phyloP scores from a whole-genome alignment of 53 echinoderm and acorn worm genomes.

The Stichopus horrens region DNA sequence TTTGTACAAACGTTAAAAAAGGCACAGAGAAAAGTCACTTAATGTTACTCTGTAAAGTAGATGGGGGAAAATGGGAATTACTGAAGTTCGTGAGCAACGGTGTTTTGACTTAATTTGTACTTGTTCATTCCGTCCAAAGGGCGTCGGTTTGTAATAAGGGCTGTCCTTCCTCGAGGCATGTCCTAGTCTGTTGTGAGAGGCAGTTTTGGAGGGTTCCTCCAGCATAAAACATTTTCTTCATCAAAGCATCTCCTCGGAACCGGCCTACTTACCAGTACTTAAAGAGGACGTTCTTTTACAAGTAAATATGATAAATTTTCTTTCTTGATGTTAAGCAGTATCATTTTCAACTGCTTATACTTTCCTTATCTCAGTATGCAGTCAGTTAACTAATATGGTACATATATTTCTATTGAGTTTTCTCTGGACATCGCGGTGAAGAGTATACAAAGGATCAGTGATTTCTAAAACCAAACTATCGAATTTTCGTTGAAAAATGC shows the following conservation, averaged over 20 bases:
- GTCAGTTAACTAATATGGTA: too few species aligned
- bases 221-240: not conserved
- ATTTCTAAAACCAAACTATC: too few species aligned
- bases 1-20: not conserved
- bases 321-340: too few species aligned
- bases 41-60: conserved; percentile 3
- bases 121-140: conserved; percentile 27
- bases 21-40: not conserved
- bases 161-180: conserved; percentile 4
- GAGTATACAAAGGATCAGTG: too few species aligned
- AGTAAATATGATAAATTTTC: too few species aligned
- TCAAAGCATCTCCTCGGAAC: not conserved
- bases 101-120: conserved; percentile 33
- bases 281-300: too few species aligned
- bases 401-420: too few species aligned
- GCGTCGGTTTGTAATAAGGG: conserved; percentile 35
- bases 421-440: too few species aligned
- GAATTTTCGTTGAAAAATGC: too few species aligned
- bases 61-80: conserved; percentile 11
- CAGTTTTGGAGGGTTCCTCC: conserved; percentile 21
- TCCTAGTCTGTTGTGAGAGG: conserved; percentile 12
- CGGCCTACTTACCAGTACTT: not conserved
- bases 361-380: too few species aligned
- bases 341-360: too few species aligned
- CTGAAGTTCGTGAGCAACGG: conserved; percentile 28